Evolutionary conservation across 92 coral and sea anemone genomes (phyloP).

Genomic region (Bergia puertoricense): DNA sequence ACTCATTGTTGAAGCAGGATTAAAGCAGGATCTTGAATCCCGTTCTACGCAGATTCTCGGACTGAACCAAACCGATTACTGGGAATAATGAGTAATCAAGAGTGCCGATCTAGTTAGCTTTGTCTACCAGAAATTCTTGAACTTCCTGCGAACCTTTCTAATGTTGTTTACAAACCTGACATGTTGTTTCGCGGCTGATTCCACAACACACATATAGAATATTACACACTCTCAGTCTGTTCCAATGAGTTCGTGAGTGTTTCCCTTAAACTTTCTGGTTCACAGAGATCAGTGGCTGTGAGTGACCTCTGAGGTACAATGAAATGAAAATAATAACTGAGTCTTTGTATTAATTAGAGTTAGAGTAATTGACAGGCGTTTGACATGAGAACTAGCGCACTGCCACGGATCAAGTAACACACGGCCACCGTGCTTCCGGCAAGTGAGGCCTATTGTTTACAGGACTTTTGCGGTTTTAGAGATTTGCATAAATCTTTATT

Average conservation of each 20-base stretch:
- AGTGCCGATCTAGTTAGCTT: conserved; percentile 16
- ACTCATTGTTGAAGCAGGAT: neutral
- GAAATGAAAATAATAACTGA: conserved; percentile 45
- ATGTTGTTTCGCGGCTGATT: neutral
- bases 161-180: conserved; percentile 43
- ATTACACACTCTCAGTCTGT: neutral
- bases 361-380: conserved; percentile 42
- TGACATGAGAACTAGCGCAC: conserved; percentile 24
- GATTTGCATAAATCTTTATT: neutral
- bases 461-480: neutral
- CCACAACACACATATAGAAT: conserved; percentile 5
- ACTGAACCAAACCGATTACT: neutral
- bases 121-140: conserved; percentile 35
- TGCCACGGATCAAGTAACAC: conserved; percentile 44
- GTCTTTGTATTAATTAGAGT: conserved; percentile 39
- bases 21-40: neutral
- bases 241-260: conserved; percentile 13
- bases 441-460: conserved; percentile 19
- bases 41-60: neutral
- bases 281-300: conserved; percentile 31
- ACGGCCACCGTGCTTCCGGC: conserved; percentile 32
- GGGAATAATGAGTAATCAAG: neutral
- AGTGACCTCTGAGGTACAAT: conserved; percentile 37
- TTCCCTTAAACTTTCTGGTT: conserved; percentile 18
- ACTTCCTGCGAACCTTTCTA: conserved; percentile 45